Evolutionary conservation across 1,140 invertebrate genomes (phyloP).

Genomic region (Zeugodacus cucurbitae): DNA sequence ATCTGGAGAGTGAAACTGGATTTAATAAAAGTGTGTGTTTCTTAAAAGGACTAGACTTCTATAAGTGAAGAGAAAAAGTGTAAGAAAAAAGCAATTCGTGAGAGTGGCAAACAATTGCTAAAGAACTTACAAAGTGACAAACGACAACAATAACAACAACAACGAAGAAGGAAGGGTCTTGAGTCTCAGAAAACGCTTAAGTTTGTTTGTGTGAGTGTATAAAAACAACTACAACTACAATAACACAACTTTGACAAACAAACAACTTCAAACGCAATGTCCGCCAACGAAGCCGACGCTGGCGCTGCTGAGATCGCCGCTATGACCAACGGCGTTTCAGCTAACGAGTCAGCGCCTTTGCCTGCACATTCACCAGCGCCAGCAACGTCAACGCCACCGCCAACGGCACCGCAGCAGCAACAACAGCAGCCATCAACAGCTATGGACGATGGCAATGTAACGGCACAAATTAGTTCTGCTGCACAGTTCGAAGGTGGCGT

Average conservation of each 20-base stretch:
- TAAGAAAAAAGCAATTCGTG: background rate
- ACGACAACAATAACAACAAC: background rate
- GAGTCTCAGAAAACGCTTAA: background rate
- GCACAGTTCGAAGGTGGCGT: constrained; percentile 64
- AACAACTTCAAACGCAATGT: constrained; percentile 12
- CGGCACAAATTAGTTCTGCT: constrained; percentile 65
- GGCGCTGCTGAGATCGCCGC: background rate
- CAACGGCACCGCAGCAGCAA: background rate
- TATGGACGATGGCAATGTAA: constrained; percentile 61
- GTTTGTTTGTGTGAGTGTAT: background rate
- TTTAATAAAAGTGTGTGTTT: background rate
- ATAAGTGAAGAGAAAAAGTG: background rate
- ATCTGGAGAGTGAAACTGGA: background rate
- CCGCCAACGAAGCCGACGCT: background rate
- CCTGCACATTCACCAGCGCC: background rate
- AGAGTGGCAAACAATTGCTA: background rate
- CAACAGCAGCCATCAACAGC: constrained; percentile 36
- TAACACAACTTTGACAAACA: background rate
- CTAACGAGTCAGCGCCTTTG: background rate
- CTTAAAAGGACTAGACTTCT: too few relatives aligned
- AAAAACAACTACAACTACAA: background rate
- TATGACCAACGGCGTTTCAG: background rate
- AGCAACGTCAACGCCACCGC: background rate
- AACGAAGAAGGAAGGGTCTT: background rate
- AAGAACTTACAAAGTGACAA: background rate